Evolutionary conservation across 1,140 invertebrate genomes (phyloP), one percentile per base, ranked within the genome.

Genomic region (Pachypeltis micranthus): DNA sequence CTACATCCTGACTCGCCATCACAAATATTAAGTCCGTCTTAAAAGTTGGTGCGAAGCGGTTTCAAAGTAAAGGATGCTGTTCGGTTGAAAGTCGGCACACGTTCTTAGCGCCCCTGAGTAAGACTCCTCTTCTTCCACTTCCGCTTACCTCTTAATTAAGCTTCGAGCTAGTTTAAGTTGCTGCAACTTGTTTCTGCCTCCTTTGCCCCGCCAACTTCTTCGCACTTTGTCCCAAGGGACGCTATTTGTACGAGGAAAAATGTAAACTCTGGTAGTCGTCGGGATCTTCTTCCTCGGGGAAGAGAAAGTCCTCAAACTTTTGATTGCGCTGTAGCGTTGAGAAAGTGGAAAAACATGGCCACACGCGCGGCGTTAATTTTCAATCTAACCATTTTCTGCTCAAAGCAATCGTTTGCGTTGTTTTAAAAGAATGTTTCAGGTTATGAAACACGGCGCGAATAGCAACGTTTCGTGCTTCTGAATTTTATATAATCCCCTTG

Each of bases 91-190:
- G 47, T 51, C 47, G 47, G 47, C 47, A 51, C 47, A 51, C 47
- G 47, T 51, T 51, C 47, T 51, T 51, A 51, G 47, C 47, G 23
- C 47, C 47, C 47, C 47, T 51, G 47, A 51, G 47, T 51, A 51
- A n/a, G 47, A 10, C 47, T 21, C 19, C 21, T 21, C 47, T 21
- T 51, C 47, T 21, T 21, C 47, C 47, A 21, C 47, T 21, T 4
- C 7, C 47, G 7, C 21, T 51, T 21, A 14, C 47, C 47, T 51
- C 47, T 51, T 51, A 51, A 51, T 51, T 51, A 51, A 51, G 47
- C 47, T 51, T 21, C 4, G 47, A 51, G 47, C 47, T 51, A 51
- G 47, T 51, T 51, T 51, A 51, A 51, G 47, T 51, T 51, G 47
- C 12, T 51, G 47, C 47, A 51, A 51, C 47, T 51, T 51, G 47